A percentile compares a stretch with the other conserved stretches of the same genome.
Conservation (phyloP, 2,888 invertebrate species). For the Saturnia japonica region DNA sequence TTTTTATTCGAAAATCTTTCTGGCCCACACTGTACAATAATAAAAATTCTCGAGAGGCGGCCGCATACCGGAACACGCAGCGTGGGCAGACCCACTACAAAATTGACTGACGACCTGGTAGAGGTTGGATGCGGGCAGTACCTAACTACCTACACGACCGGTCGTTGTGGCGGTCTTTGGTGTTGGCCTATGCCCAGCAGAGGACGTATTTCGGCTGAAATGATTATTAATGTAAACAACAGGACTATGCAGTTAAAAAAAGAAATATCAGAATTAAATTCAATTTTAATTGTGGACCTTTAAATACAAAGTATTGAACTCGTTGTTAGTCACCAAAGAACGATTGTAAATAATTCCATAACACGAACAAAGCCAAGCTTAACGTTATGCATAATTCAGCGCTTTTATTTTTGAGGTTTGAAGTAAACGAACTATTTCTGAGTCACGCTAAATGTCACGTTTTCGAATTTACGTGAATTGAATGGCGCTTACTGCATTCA, state of each 20-base stretch:
- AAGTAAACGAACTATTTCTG: slow-evolving; percentile 6
- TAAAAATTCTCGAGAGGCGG: no score
- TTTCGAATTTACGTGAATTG: slow-evolving; percentile 37
- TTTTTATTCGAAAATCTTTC: no score
- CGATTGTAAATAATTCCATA: background rate
- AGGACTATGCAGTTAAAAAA: background rate
- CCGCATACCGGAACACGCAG: no score
- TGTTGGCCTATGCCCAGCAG: no score
- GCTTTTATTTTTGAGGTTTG: slow-evolving; percentile 4
- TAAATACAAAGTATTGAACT: background rate
- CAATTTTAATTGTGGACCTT: background rate
- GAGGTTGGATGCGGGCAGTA: no score
- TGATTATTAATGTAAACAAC: no score
- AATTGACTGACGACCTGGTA: no score
- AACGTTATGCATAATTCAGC: slow-evolving; percentile 9
- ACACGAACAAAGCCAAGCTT: background rate
- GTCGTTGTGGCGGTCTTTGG: no score
- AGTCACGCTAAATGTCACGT: slow-evolving; percentile 32
- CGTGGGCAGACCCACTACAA: no score
- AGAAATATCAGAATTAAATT: background rate
- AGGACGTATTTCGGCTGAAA: no score
- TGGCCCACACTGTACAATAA: no score
- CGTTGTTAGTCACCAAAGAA: background rate
- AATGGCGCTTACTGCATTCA: slow-evolving; percentile 24
- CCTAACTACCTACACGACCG: no score